Evolutionary conservation across 2,888 invertebrate genomes (phyloP), one percentile per base, ranked within the genome.

Genomic region (Vanessa cardui): DNA sequence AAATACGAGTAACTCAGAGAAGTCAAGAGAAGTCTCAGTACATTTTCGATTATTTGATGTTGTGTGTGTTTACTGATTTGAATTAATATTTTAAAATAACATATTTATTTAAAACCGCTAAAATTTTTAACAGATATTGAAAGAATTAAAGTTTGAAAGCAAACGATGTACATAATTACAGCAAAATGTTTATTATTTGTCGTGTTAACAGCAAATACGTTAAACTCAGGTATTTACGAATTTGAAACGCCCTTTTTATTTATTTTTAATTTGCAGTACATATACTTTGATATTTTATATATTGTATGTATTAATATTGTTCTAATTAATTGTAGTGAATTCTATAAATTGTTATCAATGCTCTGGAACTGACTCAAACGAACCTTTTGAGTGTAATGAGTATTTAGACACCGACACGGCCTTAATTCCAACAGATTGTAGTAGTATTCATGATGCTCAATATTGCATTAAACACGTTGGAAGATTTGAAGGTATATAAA

Each of bases 401-500:
- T 96, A 94, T 94, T 93, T 97, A 81, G 93, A 94, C 68, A 93
- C 91, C 77, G 94, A 95, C 83, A 94, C 94, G 78, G 95, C 95
- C 81, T 93, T 98, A 76, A 81, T 89, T 79, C 95, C 95, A 63
- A 94, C 93, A 76, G 94, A 96, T 78, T 98, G 98, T 88, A 94
- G 95, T 74, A 92, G 94, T 69, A 96, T 98, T 70, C 97, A 97
- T 84, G 95, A 95, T 74, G 98, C 98, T 18, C 94, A 95, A 80
- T 99, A 95, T 87, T 99, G 99, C 88, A 95, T 99, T 77, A 99
- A 99, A 93, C 97, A 97, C 81, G 96, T 97, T 70, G 99, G 99
- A 73, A 94, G 98, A 82, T 97, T 94, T 80, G 97, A 97, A 96
- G 98, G 97, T 97, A 93, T 46, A 68, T 60, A 26, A 47, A 49